These are phyloP conservation scores for Galerucella nymphaeae DNA, from an alignment of 2,888 invertebrate genomes.

Conservation along the genomic window DNA sequence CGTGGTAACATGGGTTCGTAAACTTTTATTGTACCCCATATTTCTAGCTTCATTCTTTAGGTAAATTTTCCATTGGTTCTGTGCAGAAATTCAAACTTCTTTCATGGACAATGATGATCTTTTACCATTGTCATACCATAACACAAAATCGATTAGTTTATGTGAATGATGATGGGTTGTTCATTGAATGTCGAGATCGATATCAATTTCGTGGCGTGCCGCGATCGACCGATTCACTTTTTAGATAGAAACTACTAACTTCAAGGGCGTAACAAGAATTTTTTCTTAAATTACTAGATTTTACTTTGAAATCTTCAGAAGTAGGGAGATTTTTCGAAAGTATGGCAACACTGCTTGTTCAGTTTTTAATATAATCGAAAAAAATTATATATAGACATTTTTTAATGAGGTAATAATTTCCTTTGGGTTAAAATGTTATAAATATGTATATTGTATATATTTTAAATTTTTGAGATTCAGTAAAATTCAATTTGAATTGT, in stretches of 20 bases:
- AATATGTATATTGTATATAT: not conserved
- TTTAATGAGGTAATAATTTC: too few relatives aligned
- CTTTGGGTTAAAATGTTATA: not conserved
- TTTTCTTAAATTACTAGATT: too few relatives aligned
- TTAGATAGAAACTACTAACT: constrained; percentile 11
- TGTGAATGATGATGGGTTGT: constrained; percentile 59
- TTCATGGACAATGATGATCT: not conserved
- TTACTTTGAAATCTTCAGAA: too few relatives aligned
- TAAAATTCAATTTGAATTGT: not conserved
- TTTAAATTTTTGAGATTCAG: not conserved
- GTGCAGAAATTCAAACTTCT: too few relatives aligned
- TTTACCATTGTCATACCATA: constrained; percentile 55
- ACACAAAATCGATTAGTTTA: constrained; percentile 60
- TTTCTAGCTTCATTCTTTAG: too few relatives aligned
- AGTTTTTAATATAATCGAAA: too few relatives aligned
- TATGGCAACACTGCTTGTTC: too few relatives aligned
- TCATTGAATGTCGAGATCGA: constrained; percentile 58
- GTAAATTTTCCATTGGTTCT: too few relatives aligned
- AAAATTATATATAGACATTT: too few relatives aligned
- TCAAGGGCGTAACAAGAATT: not conserved
- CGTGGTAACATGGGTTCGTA: too few relatives aligned
- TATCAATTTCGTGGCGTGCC: constrained; percentile 51
- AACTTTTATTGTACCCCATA: too few relatives aligned
- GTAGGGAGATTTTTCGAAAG: too few relatives aligned
- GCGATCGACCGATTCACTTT: constrained; percentile 24